phyloP scores from a whole-genome alignment of 1,140 invertebrate genomes.

The Notospermus geniculatus region DNA sequence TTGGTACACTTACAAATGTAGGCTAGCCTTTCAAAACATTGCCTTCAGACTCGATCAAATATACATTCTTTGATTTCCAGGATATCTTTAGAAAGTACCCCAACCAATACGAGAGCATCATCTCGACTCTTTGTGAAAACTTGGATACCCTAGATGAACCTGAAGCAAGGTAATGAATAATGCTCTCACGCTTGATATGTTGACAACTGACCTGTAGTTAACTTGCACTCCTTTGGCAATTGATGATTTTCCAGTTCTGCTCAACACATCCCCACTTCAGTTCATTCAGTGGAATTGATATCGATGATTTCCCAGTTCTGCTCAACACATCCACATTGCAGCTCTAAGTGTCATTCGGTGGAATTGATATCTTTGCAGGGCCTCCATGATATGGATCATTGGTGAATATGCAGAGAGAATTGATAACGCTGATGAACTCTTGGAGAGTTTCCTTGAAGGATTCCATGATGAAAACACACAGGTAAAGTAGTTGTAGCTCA shows the following conservation, averaged over 20 bases:
- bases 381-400: slow-evolving; percentile 99
- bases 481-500: too few species aligned
- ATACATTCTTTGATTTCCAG: slow-evolving; percentile 36
- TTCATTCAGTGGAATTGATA: too few species aligned
- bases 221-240: too few species aligned
- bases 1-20: neutral
- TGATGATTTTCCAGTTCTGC: too few species aligned
- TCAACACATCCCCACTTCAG: too few species aligned
- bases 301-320: too few species aligned
- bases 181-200: neutral
- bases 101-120: slow-evolving; percentile 99
- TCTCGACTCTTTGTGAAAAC: slow-evolving; percentile 98
- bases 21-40: too few species aligned
- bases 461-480: slow-evolving; percentile 99
- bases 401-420: slow-evolving; percentile 98
- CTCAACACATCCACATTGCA: too few species aligned
- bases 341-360: too few species aligned
- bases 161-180: slow-evolving; percentile 71
- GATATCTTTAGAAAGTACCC: slow-evolving; percentile 99
- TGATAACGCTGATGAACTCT: slow-evolving; percentile 97
- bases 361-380: slow-evolving; percentile 60
- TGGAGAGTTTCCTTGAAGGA: slow-evolving; percentile 98
- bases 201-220: too few species aligned
- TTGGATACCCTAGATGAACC: slow-evolving; percentile 98
- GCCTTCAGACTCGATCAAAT: neutral